Evolutionary conservation across 2,113 vertebrate genomes (phyloP).

Genomic region (Poicephalus gulielmi): DNA sequence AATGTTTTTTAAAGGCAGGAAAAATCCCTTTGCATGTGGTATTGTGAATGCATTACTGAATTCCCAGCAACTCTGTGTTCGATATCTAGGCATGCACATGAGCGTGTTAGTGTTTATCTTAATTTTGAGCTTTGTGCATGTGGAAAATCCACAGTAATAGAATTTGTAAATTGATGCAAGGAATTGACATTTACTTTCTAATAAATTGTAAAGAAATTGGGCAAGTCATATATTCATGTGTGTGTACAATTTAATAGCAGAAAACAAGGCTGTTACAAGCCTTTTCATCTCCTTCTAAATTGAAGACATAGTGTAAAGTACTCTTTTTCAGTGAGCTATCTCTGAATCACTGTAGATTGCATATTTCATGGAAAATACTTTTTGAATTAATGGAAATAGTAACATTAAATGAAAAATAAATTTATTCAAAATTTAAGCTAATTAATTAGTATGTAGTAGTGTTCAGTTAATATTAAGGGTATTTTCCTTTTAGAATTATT

Average conservation of each 20-base stretch:
- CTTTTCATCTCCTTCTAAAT: not conserved
- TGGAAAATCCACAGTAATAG: not conserved
- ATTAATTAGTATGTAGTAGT: not conserved
- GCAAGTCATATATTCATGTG: accelerated
- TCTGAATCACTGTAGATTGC: not conserved
- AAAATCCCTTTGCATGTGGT: accelerated
- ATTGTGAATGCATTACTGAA: not conserved
- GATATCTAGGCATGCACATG: accelerated
- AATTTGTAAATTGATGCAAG: not conserved
- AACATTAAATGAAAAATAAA: not conserved
- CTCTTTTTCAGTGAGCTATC: not conserved
- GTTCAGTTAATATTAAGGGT: not conserved
- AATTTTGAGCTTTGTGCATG: not conserved
- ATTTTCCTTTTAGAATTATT: not conserved
- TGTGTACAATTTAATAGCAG: not conserved
- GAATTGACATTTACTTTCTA: not conserved
- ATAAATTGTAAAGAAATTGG: not conserved
- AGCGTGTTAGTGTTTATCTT: not conserved
- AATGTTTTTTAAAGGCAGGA: not conserved
- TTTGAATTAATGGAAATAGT: not conserved
- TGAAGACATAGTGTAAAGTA: not conserved
- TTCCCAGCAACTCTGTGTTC: not conserved
- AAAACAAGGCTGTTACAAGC: not conserved
- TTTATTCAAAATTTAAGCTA: not conserved
- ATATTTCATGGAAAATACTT: not conserved